A percentile compares a stretch with the other conserved stretches of the same genome.
Conservation (phyloP, 2,888 invertebrate species). For the Eupithecia inturbata region DNA sequence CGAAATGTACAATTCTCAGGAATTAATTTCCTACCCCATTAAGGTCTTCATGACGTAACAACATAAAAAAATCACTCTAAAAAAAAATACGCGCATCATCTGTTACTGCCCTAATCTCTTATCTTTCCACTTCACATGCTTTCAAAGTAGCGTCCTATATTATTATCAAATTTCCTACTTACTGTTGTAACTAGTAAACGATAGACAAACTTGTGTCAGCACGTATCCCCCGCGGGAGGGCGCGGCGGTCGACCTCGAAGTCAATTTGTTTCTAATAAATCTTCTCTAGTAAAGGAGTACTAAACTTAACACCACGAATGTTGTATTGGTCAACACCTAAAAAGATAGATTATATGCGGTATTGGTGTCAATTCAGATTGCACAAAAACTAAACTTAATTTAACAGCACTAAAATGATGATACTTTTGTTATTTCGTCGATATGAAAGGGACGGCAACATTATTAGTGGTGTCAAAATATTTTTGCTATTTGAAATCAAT, state of each 20-base stretch:
- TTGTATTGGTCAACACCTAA: neutral
- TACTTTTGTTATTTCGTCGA: no score
- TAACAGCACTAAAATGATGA: no score
- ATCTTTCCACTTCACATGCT: neutral
- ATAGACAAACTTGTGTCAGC: neutral
- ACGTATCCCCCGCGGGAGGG: neutral
- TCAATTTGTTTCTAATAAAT: slow-evolving; percentile 2
- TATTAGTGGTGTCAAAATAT: no score
- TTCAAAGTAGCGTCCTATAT: neutral
- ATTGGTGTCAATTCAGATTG: no score
- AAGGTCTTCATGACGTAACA: no score
- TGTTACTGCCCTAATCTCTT: neutral
- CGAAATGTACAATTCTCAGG: no score
- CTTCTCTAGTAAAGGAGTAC: neutral
- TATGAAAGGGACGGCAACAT: no score
- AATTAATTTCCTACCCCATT: no score
- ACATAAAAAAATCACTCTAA: no score
- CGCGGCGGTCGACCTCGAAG: neutral
- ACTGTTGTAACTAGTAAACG: neutral
- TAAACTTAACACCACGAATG: neutral
- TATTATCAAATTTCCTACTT: slow-evolving; percentile 1
- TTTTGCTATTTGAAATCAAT: no score
- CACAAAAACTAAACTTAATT: no score
- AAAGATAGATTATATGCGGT: neutral
- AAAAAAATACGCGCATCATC: neutral